Conservation (phyloP, 2,888 invertebrate species). For the Napeogenes sylphis region DNA sequence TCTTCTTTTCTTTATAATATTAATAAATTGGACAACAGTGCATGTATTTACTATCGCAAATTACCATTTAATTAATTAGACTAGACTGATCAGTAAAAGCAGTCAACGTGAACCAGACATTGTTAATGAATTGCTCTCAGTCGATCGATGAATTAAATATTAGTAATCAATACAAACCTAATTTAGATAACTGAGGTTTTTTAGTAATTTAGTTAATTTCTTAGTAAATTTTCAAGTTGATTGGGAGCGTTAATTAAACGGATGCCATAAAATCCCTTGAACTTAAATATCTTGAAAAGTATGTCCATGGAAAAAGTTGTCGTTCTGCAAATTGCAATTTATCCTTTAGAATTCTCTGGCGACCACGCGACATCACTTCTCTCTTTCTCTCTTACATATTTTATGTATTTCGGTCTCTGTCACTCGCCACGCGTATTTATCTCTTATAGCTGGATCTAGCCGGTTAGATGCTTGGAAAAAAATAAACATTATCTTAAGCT, state of each 20-base stretch:
- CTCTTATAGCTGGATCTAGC: constrained; percentile 35
- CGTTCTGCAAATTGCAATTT: constrained; percentile 26
- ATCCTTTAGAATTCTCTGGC: constrained; percentile 23
- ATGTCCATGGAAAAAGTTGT: constrained; percentile 9
- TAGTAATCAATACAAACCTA: too few species aligned
- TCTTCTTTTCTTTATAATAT: too few species aligned
- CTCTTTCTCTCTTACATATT: constrained; percentile 20
- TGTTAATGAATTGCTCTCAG: too few species aligned
- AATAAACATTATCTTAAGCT: constrained; percentile 36
- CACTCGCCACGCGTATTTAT: constrained; percentile 38
- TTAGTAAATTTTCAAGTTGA: neutral
- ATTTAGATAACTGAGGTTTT: too few species aligned
- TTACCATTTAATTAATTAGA: too few species aligned
- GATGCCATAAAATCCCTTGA: constrained; percentile 17
- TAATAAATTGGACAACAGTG: too few species aligned
- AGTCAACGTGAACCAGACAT: too few species aligned
- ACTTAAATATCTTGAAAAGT: constrained; percentile 11
- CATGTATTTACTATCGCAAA: too few species aligned
- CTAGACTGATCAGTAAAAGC: too few species aligned
- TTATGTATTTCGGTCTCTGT: constrained; percentile 30
- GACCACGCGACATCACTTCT: constrained; percentile 32
- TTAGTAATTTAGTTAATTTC: too few species aligned
- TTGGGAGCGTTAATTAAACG: constrained; percentile 10
- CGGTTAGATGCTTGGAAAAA: constrained; percentile 33
- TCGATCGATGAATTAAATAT: too few species aligned